Evolutionary conservation across 1,140 invertebrate genomes (phyloP).

Genomic region (Drosophila aff.): DNA sequence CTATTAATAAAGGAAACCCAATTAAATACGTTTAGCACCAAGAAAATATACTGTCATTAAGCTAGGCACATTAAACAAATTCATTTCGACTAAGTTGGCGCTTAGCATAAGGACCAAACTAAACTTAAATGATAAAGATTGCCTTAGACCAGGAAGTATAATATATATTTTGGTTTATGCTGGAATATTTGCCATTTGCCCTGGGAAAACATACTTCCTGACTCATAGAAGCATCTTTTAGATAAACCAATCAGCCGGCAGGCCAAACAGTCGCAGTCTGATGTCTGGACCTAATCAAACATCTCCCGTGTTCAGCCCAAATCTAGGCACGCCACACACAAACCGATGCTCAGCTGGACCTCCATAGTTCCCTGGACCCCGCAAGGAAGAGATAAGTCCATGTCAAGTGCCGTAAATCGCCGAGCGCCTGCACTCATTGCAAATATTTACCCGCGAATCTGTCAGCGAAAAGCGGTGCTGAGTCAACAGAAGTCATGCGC

Average conservation of each 20-base stretch:
- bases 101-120: not conserved
- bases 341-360: not conserved
- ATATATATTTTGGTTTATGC: not conserved
- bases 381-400: conserved; percentile 43
- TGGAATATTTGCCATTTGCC: not conserved
- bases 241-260: conserved; percentile 16
- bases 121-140: not conserved
- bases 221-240: not conserved
- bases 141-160: not conserved
- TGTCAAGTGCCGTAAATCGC: conserved; percentile 51
- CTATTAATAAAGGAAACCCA: conserved; percentile 3
- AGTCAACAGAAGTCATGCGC: conserved; percentile 67
- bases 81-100: not conserved
- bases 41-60: not conserved
- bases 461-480: conserved; percentile 23
- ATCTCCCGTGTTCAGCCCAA: not conserved
- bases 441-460: conserved; percentile 62
- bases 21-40: not conserved
- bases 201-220: not conserved
- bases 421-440: conserved; percentile 44
- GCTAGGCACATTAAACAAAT: not conserved
- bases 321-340: not conserved
- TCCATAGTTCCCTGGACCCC: conserved; percentile 1
- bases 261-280: not conserved
- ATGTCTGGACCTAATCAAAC: conserved; percentile 31